Percentiles rank a stretch among this genome's conserved stretches.
Evolutionary conservation across 2,888 invertebrate genomes (phyloP).

Genomic region (Agonopterix arenella): DNA sequence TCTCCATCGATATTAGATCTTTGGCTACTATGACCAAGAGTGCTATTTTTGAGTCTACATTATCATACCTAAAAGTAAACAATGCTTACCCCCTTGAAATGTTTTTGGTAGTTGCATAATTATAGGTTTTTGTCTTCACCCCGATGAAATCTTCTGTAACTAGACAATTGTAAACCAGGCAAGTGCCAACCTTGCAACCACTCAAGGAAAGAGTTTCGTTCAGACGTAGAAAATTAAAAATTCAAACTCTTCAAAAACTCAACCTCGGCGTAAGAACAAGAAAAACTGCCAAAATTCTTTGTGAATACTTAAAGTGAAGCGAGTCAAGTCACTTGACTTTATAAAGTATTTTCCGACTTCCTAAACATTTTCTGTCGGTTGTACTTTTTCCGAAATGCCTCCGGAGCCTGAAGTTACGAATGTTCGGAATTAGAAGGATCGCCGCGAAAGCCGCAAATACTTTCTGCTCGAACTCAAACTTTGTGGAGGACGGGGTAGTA

Average conservation of each 20-base stretch:
- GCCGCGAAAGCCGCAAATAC: neutral
- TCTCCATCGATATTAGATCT: no score
- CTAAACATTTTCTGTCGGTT: slow-evolving; percentile 4
- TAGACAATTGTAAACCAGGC: no score
- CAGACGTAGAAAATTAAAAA: slow-evolving; percentile 2
- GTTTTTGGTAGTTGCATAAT: no score
- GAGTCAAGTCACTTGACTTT: neutral
- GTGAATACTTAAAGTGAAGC: slow-evolving; percentile 2
- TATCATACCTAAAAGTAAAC: no score
- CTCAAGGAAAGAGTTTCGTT: neutral
- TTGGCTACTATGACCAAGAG: no score
- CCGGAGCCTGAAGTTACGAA: slow-evolving; percentile 4
- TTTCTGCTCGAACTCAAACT: neutral
- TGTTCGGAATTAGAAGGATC: slow-evolving; percentile 8
- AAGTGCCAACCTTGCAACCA: no score
- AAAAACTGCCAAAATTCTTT: slow-evolving; percentile 1
- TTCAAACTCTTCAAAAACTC: slow-evolving; percentile 1
- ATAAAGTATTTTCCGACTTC: slow-evolving; percentile 3
- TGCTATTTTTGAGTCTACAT: no score
- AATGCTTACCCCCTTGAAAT: no score
- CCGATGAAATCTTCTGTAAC: no score
- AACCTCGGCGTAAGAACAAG: neutral
- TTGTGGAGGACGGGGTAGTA: neutral
- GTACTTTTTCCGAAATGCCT: slow-evolving; percentile 5
- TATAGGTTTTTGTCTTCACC: no score